These are phyloP conservation scores for Lasiurus borealis DNA, from an alignment of 2,113 vertebrate genomes.

Conservation along the genomic window DNA sequence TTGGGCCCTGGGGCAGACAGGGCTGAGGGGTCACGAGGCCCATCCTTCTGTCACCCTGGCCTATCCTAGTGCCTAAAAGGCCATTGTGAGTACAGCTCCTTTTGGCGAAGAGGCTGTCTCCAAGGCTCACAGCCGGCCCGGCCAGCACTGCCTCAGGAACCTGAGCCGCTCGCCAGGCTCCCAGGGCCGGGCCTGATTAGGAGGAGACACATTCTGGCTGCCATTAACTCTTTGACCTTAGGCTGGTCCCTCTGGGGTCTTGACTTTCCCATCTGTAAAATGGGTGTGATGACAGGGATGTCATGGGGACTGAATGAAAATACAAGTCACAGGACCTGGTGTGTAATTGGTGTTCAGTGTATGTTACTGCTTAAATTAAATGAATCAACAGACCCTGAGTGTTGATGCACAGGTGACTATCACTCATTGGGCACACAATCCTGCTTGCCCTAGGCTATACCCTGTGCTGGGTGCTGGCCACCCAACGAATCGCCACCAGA, in stretches of 20 bases:
- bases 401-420: fast-evolving
- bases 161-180: background rate
- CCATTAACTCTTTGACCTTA: background rate
- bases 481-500: background rate
- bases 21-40: background rate
- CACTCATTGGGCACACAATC: background rate
- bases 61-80: background rate
- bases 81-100: background rate
- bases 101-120: background rate
- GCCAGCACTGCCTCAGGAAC: background rate
- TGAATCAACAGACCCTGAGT: background rate
- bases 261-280: background rate
- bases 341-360: background rate
- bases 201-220: background rate
- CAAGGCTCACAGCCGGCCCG: background rate
- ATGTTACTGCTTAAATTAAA: background rate
- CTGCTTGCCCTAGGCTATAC: background rate
- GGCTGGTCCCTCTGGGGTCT: background rate
- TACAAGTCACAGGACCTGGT: background rate
- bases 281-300: background rate
- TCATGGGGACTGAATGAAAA: background rate
- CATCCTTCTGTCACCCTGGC: background rate
- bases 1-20: constrained; percentile 72
- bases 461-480: background rate
- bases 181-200: background rate